Percentiles rank a stretch among this genome's conserved stretches.
phyloP scores from a whole-genome alignment of 2,888 invertebrate species.

The Tineola bisselliella region DNA sequence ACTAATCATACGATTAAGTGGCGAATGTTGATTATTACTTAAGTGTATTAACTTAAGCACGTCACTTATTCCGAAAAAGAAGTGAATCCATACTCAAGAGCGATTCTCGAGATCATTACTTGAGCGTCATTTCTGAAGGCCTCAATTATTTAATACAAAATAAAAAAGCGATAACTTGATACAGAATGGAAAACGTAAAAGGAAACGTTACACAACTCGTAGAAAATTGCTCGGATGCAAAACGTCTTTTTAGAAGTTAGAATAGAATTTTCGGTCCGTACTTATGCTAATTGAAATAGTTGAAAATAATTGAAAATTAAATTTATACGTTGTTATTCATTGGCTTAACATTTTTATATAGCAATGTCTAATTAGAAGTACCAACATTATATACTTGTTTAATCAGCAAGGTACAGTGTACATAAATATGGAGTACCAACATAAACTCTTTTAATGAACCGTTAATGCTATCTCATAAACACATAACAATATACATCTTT shows the following conservation, averaged over 20 bases:
- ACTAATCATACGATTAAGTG: too few relatives aligned
- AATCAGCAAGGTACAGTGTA: not conserved
- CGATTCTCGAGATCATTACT: too few relatives aligned
- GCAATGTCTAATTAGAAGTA: too few relatives aligned
- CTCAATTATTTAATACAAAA: too few relatives aligned
- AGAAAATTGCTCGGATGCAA: not conserved
- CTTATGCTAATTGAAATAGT: conserved; percentile 8
- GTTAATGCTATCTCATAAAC: conserved; percentile 53
- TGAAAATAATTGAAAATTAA: not conserved
- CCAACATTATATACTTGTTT: too few relatives aligned
- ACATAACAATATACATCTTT: conserved; percentile 13
- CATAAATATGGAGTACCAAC: not conserved
- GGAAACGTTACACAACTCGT: not conserved
- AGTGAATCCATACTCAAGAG: too few relatives aligned
- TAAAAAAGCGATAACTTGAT: not conserved
- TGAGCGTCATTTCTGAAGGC: too few relatives aligned
- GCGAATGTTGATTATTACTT: too few relatives aligned
- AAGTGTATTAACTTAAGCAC: too few relatives aligned
- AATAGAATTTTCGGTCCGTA: not conserved
- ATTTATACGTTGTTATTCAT: too few relatives aligned
- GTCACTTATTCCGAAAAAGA: too few relatives aligned
- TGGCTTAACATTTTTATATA: too few relatives aligned
- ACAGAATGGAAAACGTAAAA: not conserved
- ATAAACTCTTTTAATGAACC: conserved; percentile 44
- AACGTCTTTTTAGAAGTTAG: conserved; percentile 4